Conservation (phyloP, 2,888 invertebrate genomes). For the Oscheius sp. region DNA sequence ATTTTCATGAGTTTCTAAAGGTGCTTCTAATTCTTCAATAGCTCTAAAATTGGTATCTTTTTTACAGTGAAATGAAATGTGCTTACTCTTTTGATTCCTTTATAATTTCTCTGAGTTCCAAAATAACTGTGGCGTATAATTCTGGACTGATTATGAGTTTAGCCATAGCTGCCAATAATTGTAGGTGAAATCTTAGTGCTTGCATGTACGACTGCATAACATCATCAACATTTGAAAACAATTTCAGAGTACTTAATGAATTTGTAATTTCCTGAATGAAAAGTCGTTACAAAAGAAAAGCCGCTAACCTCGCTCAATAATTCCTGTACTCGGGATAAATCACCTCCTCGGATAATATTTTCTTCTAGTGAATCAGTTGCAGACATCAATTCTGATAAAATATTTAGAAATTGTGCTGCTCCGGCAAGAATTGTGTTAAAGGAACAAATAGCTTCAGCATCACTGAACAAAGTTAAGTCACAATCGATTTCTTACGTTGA, state of each 20-base stretch:
- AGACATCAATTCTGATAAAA: constrained; percentile 39
- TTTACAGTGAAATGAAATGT: not conserved
- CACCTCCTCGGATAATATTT: constrained; percentile 44
- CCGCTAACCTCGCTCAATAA: constrained; percentile 18
- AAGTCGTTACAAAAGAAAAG: not conserved
- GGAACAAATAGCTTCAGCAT: constrained; percentile 46
- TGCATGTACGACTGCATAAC: constrained; percentile 4
- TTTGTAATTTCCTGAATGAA: not conserved
- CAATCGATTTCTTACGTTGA: constrained; percentile 7
- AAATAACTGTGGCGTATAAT: constrained; percentile 12
- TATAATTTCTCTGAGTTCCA: constrained; percentile 7
- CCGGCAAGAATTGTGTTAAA: constrained; percentile 54
- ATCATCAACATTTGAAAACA: constrained; percentile 3
- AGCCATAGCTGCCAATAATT: constrained; percentile 12
- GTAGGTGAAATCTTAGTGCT: constrained; percentile 14
- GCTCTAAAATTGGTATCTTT: not conserved
- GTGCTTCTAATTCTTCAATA: not conserved
- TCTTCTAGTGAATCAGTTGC: constrained; percentile 40
- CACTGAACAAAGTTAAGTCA: constrained; percentile 43
- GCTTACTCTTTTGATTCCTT: constrained; percentile 2
- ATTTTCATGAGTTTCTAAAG: not conserved
- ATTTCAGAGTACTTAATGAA: not conserved
- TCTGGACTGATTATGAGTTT: constrained; percentile 19
- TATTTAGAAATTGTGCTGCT: constrained; percentile 53
- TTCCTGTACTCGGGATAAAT: constrained; percentile 6